Evolutionary conservation across 2,888 invertebrate species (phyloP).

Genomic region (Caenorhabditis macrosperma): DNA sequence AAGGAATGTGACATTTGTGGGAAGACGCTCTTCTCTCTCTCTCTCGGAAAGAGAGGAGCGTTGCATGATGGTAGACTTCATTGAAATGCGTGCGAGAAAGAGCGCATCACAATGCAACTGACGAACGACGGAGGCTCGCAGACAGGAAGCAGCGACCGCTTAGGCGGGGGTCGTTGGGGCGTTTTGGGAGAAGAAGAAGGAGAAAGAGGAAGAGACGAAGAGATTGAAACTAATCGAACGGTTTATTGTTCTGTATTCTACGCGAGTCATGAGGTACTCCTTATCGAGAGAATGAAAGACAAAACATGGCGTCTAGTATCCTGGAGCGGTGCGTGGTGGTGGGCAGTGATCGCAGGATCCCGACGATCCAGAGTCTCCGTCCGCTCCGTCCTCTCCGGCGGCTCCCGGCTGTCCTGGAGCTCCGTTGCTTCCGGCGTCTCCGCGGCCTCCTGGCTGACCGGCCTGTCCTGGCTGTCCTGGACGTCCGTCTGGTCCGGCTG

Average conservation of each 20-base stretch:
- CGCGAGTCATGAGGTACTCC: constrained; percentile 48
- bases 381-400: constrained; percentile 58
- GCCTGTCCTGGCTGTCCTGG: constrained; percentile 61
- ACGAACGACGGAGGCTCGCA: constrained; percentile 42
- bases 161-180: constrained; percentile 3
- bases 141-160: constrained; percentile 43
- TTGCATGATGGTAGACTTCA: constrained; percentile 50
- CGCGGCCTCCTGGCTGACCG: constrained; percentile 64
- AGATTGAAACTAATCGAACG: constrained; percentile 40
- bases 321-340: constrained; percentile 68
- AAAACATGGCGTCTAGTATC: constrained; percentile 56
- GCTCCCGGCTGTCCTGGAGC: constrained; percentile 62
- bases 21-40: too few relatives aligned
- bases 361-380: constrained; percentile 52
- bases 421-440: constrained; percentile 66
- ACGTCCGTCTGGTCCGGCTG: constrained; percentile 60
- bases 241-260: constrained; percentile 37
- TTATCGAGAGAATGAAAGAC: constrained; percentile 55
- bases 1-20: constrained; percentile 60
- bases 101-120: constrained; percentile 57
- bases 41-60: constrained; percentile 21
- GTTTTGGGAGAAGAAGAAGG: constrained; percentile 16
- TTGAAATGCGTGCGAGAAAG: constrained; percentile 57
- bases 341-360: constrained; percentile 69
- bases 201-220: background rate